These are phyloP conservation scores for Trimorus sp. DNA, from an alignment of 2,888 invertebrate genomes.

Conservation along the genomic window DNA sequence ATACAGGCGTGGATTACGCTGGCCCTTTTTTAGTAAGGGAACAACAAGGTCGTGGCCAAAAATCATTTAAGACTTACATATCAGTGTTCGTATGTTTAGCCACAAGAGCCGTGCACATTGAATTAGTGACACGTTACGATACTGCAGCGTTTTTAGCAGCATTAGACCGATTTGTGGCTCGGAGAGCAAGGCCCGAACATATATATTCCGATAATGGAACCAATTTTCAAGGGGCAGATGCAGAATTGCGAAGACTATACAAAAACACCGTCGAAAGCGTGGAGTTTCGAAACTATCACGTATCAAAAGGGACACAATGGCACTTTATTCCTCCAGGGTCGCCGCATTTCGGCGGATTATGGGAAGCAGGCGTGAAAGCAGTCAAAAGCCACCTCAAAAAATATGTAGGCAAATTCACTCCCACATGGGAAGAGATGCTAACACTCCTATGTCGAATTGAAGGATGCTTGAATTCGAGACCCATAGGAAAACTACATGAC, in stretches of 20 bases:
- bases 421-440: too few species aligned
- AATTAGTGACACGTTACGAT: not conserved
- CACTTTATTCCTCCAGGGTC: too few species aligned
- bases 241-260: not conserved
- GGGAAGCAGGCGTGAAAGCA: too few species aligned
- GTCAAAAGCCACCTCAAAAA: too few species aligned
- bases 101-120: conserved; percentile 1
- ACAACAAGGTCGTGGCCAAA: not conserved
- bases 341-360: too few species aligned
- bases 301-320: too few species aligned
- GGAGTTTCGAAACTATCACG: too few species aligned
- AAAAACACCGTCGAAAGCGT: too few species aligned
- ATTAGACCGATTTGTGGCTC: not conserved
- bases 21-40: not conserved
- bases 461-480: too few species aligned
- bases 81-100: not conserved
- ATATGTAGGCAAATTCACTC: too few species aligned
- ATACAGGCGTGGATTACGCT: not conserved
- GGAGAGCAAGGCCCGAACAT: not conserved
- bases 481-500: too few species aligned
- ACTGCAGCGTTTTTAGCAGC: not conserved
- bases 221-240: not conserved
- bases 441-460: too few species aligned
- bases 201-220: conserved; percentile 1
- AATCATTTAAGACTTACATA: not conserved